A percentile compares a stretch with the other conserved stretches of the same genome.
Evolutionary conservation across 2,113 vertebrate species (phyloP).

Genomic region (Gambusia affinis): DNA sequence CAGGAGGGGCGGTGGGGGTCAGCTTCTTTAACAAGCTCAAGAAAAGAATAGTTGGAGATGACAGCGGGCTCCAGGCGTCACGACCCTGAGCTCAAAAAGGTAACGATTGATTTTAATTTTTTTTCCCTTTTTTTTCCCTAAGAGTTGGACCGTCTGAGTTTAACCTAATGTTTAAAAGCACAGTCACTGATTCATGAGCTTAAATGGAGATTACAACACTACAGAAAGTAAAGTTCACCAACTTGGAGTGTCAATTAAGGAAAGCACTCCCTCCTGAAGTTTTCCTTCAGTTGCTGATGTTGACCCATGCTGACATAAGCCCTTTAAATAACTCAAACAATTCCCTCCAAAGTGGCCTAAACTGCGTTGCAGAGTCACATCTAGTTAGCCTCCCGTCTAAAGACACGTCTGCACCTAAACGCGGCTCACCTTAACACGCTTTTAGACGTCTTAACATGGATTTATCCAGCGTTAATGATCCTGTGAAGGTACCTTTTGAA

Average conservation of each 20-base stretch:
- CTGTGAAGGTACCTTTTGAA: slow-evolving; percentile 75
- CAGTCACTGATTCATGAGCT: background rate
- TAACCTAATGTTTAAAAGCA: background rate
- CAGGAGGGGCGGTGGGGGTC: slow-evolving; percentile 16
- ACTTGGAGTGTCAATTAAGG: background rate
- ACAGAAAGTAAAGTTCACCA: slow-evolving; percentile 8
- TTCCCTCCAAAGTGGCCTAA: slow-evolving; percentile 55
- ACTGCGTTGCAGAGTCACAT: slow-evolving; percentile 54
- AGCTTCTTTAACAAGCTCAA: slow-evolving; percentile 48
- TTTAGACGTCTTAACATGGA: slow-evolving; percentile 70
- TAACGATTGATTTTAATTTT: slow-evolving; percentile 9
- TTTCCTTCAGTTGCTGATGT: slow-evolving; percentile 37
- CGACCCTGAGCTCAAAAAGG: slow-evolving; percentile 18
- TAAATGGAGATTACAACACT: background rate
- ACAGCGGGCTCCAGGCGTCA: slow-evolving; percentile 20
- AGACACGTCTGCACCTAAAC: slow-evolving; percentile 43
- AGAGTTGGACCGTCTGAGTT: background rate
- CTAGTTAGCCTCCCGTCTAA: slow-evolving; percentile 43
- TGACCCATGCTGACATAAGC: slow-evolving; percentile 62
- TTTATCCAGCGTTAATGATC: slow-evolving; percentile 72
- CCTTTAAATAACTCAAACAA: slow-evolving; percentile 64
- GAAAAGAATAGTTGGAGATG: slow-evolving; percentile 45
- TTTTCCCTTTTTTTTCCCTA: background rate
- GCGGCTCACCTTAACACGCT: slow-evolving; percentile 65
- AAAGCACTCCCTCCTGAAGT: slow-evolving; percentile 18